These are phyloP conservation scores for Dichetophora obliterata DNA, from an alignment of 2,888 invertebrate species.

Conservation along the genomic window DNA sequence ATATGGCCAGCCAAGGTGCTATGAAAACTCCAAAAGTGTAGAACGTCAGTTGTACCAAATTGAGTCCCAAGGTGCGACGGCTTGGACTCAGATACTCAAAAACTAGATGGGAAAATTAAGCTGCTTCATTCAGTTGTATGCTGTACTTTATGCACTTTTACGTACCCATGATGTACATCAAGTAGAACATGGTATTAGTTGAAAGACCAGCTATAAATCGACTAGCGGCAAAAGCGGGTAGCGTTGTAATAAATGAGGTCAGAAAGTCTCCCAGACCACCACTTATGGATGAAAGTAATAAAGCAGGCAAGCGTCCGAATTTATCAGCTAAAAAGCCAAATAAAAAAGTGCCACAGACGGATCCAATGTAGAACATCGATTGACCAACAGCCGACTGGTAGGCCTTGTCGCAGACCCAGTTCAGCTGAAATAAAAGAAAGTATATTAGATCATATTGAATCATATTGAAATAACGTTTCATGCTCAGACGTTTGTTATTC, in stretches of 20 bases:
- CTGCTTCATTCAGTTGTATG: not conserved
- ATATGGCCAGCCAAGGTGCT: constrained; percentile 71
- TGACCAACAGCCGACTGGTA: constrained; percentile 74
- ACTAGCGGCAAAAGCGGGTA: constrained; percentile 70
- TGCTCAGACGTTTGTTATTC: too few relatives aligned
- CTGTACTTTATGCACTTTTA: not conserved
- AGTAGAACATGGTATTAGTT: constrained; percentile 73
- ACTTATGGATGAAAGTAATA: constrained; percentile 72
- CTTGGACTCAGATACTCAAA: constrained; percentile 74
- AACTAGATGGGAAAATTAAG: constrained; percentile 62
- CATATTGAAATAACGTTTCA: too few relatives aligned
- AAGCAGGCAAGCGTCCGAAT: constrained; percentile 72
- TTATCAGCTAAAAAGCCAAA: constrained; percentile 74
- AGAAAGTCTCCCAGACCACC: constrained; percentile 72
- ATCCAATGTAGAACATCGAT: constrained; percentile 74
- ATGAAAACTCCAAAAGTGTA: constrained; percentile 72
- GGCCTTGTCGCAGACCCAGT: constrained; percentile 74
- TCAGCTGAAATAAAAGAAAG: constrained; percentile 58
- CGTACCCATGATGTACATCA: constrained; percentile 75
- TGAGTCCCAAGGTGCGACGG: constrained; percentile 73
- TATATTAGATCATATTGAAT: too few relatives aligned
- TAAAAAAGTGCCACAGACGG: constrained; percentile 72
- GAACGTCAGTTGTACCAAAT: constrained; percentile 73
- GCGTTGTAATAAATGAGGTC: constrained; percentile 70
- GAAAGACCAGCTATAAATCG: constrained; percentile 74